Evolutionary conservation across 2,113 vertebrate species (phyloP).

Genomic region (Illadopsis cleaveri): DNA sequence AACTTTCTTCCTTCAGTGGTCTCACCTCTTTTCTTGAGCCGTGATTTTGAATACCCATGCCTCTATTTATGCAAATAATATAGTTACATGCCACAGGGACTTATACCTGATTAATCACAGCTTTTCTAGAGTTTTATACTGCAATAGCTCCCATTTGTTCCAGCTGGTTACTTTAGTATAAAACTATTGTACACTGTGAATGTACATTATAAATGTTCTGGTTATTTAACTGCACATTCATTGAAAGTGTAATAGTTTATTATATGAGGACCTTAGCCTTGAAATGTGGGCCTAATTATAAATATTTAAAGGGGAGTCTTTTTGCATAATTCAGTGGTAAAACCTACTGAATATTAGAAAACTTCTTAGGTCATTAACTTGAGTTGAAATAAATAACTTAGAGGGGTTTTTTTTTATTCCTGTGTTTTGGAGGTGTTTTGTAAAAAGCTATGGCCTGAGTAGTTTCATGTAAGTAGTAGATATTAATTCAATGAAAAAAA

Average conservation of each 20-base stretch:
- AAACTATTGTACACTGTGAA: neutral
- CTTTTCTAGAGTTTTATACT: slow-evolving; percentile 13
- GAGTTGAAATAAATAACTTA: neutral
- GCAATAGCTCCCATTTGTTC: slow-evolving; percentile 27
- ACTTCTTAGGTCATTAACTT: neutral
- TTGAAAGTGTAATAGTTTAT: neutral
- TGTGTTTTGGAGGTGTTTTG: neutral
- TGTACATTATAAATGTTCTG: neutral
- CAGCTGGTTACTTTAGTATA: slow-evolving; percentile 23
- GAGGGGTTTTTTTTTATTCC: neutral
- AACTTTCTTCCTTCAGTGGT: neutral
- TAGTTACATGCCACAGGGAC: neutral
- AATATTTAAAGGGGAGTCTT: neutral
- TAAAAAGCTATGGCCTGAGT: neutral
- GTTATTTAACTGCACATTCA: neutral
- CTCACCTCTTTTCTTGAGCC: neutral
- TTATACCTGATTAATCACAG: slow-evolving; percentile 29
- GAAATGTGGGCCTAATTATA: neutral
- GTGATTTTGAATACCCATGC: neutral
- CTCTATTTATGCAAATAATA: neutral
- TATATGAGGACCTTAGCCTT: neutral
- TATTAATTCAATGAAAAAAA: neutral
- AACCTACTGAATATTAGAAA: neutral
- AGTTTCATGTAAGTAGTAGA: neutral
- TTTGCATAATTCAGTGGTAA: neutral